Percentiles rank a stretch among this genome's conserved stretches.
Evolutionary conservation across 2,888 invertebrate genomes (phyloP).

Genomic region (Halocaridina rubra): DNA sequence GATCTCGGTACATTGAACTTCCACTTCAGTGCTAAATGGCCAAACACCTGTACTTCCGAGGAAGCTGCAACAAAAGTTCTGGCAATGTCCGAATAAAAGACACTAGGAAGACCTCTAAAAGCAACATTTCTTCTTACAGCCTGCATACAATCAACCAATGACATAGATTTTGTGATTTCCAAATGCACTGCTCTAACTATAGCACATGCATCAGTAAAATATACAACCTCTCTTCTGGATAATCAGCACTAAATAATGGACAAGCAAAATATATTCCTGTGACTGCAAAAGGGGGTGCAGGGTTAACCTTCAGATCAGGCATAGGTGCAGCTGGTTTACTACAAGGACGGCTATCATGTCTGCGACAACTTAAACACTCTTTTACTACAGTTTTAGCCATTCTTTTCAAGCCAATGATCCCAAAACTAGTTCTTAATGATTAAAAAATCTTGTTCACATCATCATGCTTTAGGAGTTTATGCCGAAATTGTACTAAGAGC

Average conservation of each 20-base stretch:
- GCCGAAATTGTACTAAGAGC: neutral
- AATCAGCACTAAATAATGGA: neutral
- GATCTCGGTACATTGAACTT: slow-evolving; percentile 22
- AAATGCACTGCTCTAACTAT: slow-evolving; percentile 31
- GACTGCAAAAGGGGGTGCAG: neutral
- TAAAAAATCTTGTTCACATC: neutral
- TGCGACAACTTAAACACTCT: neutral
- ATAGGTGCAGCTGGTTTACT: neutral
- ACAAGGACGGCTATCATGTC: slow-evolving; percentile 1
- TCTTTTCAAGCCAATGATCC: neutral
- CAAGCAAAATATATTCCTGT: neutral
- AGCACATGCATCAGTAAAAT: slow-evolving; percentile 19
- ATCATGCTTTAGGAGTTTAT: neutral
- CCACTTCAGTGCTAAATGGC: neutral
- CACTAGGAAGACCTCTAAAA: slow-evolving; percentile 6
- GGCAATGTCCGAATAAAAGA: slow-evolving; percentile 23
- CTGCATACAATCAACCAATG: neutral
- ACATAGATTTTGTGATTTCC: slow-evolving; percentile 1
- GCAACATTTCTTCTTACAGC: neutral
- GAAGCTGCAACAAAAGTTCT: slow-evolving; percentile 20
- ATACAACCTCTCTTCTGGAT: neutral
- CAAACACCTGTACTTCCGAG: neutral
- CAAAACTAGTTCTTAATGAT: neutral
- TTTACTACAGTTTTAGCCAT: neutral
- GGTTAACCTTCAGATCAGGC: neutral